Conservation (phyloP, 2,797 vertebrate species). For the Poeciliopsis gracilis region DNA sequence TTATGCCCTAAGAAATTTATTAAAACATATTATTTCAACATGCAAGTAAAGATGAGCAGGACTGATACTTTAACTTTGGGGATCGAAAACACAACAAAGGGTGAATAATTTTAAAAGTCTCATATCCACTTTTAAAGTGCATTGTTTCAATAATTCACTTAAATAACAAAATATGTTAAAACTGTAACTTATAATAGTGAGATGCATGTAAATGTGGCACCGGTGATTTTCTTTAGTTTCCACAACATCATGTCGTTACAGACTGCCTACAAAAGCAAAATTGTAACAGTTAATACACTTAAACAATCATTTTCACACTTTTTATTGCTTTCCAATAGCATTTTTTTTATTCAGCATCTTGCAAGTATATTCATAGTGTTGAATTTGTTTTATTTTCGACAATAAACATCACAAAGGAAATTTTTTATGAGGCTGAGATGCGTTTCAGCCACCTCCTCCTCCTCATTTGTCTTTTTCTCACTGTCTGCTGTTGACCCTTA, state of each 20-base stretch:
- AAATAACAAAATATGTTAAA: neutral
- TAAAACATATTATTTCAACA: too few species aligned
- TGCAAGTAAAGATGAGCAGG: too few species aligned
- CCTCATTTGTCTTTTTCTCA: constrained; percentile 31
- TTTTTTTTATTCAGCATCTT: neutral
- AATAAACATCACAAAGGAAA: neutral
- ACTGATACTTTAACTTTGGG: neutral
- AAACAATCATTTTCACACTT: neutral
- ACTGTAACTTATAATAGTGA: too few species aligned
- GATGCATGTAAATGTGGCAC: too few species aligned
- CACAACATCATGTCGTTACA: too few species aligned
- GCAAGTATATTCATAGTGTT: neutral
- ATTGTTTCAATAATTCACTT: neutral
- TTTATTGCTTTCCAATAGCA: neutral
- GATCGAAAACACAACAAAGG: neutral
- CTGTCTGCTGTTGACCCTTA: constrained; percentile 60
- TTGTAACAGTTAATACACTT: neutral
- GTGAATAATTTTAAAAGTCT: neutral
- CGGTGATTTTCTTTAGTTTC: too few species aligned
- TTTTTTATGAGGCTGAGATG: neutral
- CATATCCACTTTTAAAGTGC: neutral
- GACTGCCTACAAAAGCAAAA: neutral
- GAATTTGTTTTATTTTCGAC: neutral
- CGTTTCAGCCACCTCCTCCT: neutral
- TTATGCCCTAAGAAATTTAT: neutral